A percentile compares a stretch with the other conserved stretches of the same genome.
These are phyloP conservation scores for Erinaceus europaeus DNA, from an alignment of 2,113 vertebrate species.

Conservation along the genomic window DNA sequence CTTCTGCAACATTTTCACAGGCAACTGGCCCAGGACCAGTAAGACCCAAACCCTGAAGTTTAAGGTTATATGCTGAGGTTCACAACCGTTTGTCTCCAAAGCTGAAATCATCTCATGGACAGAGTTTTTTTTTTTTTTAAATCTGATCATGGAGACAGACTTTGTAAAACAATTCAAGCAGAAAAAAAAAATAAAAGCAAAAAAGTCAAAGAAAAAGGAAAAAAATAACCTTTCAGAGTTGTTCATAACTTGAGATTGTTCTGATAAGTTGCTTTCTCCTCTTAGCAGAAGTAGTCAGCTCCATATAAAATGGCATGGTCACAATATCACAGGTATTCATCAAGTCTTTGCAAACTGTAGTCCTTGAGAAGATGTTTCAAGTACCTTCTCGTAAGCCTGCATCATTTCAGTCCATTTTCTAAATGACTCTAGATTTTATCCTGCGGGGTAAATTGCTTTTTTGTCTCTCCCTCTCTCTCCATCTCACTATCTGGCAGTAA, in stretches of 20 bases:
- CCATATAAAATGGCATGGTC: not conserved
- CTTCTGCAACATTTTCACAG: constrained; percentile 52
- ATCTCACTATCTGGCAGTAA: not conserved
- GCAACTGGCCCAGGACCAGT: constrained; percentile 46
- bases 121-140: too few relatives aligned
- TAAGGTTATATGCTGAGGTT: not conserved
- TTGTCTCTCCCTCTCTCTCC: not conserved
- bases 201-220: constrained; percentile 58
- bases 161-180: constrained; percentile 32
- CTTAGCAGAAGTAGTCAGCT: not conserved
- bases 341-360: not conserved
- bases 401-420: constrained; percentile 29
- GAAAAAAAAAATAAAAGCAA: constrained; percentile 54
- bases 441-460: not conserved
- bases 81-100: constrained; percentile 44
- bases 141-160: constrained; percentile 44
- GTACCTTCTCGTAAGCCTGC: not conserved
- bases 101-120: constrained; percentile 32
- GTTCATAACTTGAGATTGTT: constrained; percentile 1
- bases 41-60: constrained; percentile 38
- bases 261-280: constrained; percentile 33
- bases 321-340: not conserved
- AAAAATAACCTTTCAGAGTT: not conserved
- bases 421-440: constrained; percentile 28
- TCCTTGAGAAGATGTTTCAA: constrained; percentile 5